phyloP scores from a whole-genome alignment of 2,888 invertebrate genomes.

The Drosophila nigritarsus region DNA sequence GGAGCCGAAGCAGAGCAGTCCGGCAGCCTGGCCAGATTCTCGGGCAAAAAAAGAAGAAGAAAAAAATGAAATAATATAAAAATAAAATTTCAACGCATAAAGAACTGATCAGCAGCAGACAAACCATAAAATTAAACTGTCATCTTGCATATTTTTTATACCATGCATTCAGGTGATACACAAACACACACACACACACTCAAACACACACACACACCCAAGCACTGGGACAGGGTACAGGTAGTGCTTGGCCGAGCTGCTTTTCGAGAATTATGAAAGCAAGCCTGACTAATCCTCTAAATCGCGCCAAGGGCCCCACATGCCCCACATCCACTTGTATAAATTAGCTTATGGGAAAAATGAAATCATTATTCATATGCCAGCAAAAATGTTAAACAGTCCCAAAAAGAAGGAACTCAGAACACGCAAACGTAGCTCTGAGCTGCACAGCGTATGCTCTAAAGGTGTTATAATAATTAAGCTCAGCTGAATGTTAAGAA shows the following conservation, averaged over 20 bases:
- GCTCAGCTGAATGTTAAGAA: conserved; percentile 35
- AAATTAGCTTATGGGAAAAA: conserved; percentile 83
- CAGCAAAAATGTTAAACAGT: conserved; percentile 71
- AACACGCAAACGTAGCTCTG: conserved; percentile 13
- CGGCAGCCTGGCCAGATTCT: conserved; percentile 22
- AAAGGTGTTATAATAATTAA: conserved; percentile 52
- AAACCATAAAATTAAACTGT: conserved; percentile 86
- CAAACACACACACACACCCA: conserved; percentile 18
- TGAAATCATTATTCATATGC: conserved; percentile 83
- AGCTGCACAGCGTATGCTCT: conserved; percentile 29
- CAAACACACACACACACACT: conserved; percentile 28
- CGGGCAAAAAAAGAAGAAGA: conserved; percentile 6
- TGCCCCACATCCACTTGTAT: conserved; percentile 71
- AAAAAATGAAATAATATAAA: conserved; percentile 48
- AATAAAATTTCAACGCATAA: conserved; percentile 80
- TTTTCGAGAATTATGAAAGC: conserved; percentile 78
- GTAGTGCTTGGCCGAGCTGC: conserved; percentile 49
- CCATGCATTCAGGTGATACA: conserved; percentile 65
- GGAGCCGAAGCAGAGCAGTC: conserved; percentile 28
- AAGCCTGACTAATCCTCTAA: conserved; percentile 83
- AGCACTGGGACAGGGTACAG: conserved; percentile 42
- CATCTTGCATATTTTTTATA: conserved; percentile 84
- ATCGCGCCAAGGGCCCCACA: conserved; percentile 71
- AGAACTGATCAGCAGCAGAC: conserved; percentile 84
- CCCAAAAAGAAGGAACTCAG: conserved; percentile 32